Conservation (phyloP, 2,797 vertebrate genomes). For the Lerista edwardsae region DNA sequence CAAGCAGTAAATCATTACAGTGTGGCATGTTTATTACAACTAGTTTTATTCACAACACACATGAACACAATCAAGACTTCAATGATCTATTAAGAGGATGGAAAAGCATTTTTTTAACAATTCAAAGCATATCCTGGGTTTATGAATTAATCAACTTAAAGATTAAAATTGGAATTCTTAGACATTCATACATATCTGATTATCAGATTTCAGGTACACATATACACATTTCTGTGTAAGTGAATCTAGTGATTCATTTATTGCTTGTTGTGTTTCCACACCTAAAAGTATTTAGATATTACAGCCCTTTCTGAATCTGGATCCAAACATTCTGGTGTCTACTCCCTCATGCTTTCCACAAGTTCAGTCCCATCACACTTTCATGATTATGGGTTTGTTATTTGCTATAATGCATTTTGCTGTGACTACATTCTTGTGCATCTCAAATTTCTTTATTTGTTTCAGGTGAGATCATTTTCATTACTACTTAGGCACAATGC, state of each 20-base stretch:
- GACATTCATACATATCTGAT: neutral
- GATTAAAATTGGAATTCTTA: neutral
- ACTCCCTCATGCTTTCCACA: neutral
- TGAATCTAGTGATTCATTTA: neutral
- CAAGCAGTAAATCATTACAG: too few species aligned
- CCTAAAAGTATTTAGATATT: neutral
- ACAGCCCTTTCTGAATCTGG: neutral
- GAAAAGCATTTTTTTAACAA: neutral
- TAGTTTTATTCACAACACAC: too few species aligned
- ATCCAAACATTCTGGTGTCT: neutral
- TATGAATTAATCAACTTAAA: neutral
- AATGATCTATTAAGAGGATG: neutral
- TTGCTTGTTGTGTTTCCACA: neutral
- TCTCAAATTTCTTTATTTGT: neutral
- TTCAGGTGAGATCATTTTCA: neutral
- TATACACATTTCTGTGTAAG: neutral
- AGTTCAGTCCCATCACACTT: too few species aligned
- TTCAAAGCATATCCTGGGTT: neutral
- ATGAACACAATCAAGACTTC: too few species aligned
- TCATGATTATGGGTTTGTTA: too few species aligned
- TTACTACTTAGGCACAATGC: neutral
- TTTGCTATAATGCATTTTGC: neutral
- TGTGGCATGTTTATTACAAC: too few species aligned
- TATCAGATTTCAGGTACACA: neutral
- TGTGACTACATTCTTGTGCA: neutral